Conservation (phyloP, 2,888 invertebrate genomes). For the Caenorhabditis sp. region DNA sequence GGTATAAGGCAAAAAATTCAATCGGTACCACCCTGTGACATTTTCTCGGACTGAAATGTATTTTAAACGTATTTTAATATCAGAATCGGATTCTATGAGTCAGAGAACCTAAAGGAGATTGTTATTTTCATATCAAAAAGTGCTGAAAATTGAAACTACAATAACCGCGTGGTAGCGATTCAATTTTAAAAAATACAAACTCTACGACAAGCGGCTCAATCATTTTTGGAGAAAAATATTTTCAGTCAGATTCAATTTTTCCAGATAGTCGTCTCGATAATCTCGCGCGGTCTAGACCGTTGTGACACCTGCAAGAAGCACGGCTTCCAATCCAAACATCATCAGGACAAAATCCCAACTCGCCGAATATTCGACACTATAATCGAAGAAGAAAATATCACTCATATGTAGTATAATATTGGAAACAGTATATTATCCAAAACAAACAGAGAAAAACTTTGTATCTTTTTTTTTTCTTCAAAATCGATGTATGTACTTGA, state of each 20-base stretch:
- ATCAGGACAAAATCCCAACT: slow-evolving; percentile 30
- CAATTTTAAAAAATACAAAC: no score
- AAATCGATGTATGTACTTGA: background rate
- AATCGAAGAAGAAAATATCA: slow-evolving; percentile 5
- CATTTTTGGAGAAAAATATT: no score
- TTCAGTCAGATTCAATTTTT: background rate
- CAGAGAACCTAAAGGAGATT: no score
- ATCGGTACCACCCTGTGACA: no score
- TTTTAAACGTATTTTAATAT: no score
- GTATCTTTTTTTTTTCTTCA: background rate
- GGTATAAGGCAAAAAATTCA: no score
- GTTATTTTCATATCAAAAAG: no score
- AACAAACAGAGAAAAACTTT: slow-evolving; percentile 2
- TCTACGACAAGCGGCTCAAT: no score
- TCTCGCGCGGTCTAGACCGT: slow-evolving; percentile 30
- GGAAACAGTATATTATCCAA: slow-evolving; percentile 4
- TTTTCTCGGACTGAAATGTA: no score
- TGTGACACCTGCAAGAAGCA: slow-evolving; percentile 40
- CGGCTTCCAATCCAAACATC: slow-evolving; percentile 19
- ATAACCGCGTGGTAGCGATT: no score
- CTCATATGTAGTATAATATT: background rate
- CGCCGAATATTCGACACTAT: slow-evolving; percentile 29
- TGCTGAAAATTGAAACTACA: no score
- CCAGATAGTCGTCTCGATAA: slow-evolving; percentile 33
- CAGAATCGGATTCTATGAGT: no score